A percentile compares a stretch with the other conserved stretches of the same genome.
phyloP scores from a whole-genome alignment of 2,888 invertebrate genomes.

The Ceramica pisi region DNA sequence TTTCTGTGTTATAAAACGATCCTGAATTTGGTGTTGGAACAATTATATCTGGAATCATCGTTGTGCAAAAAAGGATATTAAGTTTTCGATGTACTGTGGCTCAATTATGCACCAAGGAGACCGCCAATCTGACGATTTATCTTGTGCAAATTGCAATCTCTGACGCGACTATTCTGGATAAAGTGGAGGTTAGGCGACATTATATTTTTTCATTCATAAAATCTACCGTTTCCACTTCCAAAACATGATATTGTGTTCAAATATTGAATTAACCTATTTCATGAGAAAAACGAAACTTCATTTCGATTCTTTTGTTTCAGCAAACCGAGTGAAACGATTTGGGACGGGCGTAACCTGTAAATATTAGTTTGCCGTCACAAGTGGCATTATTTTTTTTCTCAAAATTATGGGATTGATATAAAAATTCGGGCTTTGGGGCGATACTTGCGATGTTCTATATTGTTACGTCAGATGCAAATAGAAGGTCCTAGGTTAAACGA shows the following conservation, averaged over 20 bases:
- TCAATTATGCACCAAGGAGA: conserved; percentile 72
- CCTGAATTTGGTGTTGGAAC: conserved; percentile 66
- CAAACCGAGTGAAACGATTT: conserved; percentile 67
- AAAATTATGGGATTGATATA: conserved; percentile 63
- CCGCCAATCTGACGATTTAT: conserved; percentile 75
- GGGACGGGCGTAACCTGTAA: conserved; percentile 70
- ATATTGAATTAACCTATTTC: conserved; percentile 85
- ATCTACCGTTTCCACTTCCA: conserved; percentile 43
- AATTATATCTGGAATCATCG: conserved; percentile 61
- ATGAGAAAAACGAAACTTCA: conserved; percentile 83
- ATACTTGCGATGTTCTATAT: conserved; percentile 70
- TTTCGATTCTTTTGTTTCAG: conserved; percentile 89
- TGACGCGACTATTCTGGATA: conserved; percentile 71
- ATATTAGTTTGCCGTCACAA: conserved; percentile 66
- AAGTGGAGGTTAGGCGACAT: conserved; percentile 72
- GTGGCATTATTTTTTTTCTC: conserved; percentile 67
- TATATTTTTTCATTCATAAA: conserved; percentile 77
- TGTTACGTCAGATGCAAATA: conserved; percentile 73
- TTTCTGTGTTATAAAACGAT: conserved; percentile 71
- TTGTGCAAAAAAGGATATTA: conserved; percentile 83
- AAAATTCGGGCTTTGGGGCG: conserved; percentile 62
- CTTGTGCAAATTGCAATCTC: conserved; percentile 75
- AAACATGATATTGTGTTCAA: conserved; percentile 70
- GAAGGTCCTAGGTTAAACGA: conserved; percentile 55
- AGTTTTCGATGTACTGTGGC: conserved; percentile 82